phyloP scores from a whole-genome alignment of 2,888 invertebrate species.

The Zaprionus lineosus region DNA sequence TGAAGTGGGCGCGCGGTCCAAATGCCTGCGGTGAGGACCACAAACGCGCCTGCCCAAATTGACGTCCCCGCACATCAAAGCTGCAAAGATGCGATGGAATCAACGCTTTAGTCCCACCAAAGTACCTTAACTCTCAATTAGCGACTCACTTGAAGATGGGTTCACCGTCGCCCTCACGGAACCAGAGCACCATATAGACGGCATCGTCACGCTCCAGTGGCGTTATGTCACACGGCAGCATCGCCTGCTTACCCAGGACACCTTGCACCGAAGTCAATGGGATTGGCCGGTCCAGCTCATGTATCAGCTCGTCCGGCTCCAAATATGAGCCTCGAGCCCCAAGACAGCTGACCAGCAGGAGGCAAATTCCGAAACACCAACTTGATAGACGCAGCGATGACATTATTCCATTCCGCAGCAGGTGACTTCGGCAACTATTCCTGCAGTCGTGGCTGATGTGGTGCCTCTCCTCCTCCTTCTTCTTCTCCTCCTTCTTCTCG shows the following conservation, averaged over 20 bases:
- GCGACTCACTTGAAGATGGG: constrained; percentile 91
- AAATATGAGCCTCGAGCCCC: constrained; percentile 74
- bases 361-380: constrained; percentile 79
- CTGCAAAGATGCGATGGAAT: constrained; percentile 84
- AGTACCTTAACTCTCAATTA: not conserved
- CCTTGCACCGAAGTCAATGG: constrained; percentile 92
- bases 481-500: constrained; percentile 12
- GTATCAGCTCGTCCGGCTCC: constrained; percentile 83
- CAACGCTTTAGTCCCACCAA: not conserved
- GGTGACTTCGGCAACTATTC: not conserved
- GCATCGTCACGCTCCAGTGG: constrained; percentile 90
- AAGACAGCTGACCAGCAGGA: constrained; percentile 49
- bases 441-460: constrained; percentile 10
- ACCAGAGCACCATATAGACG: constrained; percentile 95
- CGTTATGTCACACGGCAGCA: constrained; percentile 93
- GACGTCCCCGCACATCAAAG: constrained; percentile 90
- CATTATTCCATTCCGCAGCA: constrained; percentile 16
- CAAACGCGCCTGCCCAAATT: constrained; percentile 89
- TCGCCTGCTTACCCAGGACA: constrained; percentile 91
- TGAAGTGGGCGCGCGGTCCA: constrained; percentile 92
- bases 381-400: constrained; percentile 65
- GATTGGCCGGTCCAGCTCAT: constrained; percentile 84
- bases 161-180: constrained; percentile 91
- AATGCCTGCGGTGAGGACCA: constrained; percentile 91
- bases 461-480: not conserved